These are phyloP conservation scores for Notolepis coatsorum DNA, from an alignment of 2,797 vertebrate species.

Conservation along the genomic window DNA sequence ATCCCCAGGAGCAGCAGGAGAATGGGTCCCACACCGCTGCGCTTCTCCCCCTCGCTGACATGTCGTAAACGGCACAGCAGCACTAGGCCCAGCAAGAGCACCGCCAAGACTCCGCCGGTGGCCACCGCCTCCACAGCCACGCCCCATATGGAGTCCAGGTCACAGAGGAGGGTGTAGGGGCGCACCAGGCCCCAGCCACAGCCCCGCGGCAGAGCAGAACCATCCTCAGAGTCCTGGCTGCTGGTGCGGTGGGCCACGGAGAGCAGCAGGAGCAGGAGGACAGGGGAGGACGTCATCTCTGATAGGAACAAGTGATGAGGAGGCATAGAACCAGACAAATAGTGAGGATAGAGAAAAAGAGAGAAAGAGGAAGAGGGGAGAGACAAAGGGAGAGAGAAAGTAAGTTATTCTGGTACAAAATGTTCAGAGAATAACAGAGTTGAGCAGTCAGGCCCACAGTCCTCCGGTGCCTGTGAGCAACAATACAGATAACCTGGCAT, in stretches of 20 bases:
- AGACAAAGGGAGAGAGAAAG: constrained; percentile 14
- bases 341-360: constrained; percentile 2
- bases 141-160: constrained; percentile 96
- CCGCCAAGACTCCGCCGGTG: constrained; percentile 86
- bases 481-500: constrained; percentile 49
- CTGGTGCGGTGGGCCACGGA: constrained; percentile 53
- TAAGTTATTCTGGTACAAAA: constrained; percentile 50
- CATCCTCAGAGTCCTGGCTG: constrained; percentile 80
- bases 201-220: constrained; percentile 84
- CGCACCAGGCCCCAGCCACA: constrained; percentile 90
- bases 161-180: constrained; percentile 91
- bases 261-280: constrained; percentile 82
- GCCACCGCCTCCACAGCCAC: constrained; percentile 92
- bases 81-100: constrained; percentile 86
- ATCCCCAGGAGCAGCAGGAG: constrained; percentile 92
- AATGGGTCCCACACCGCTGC: constrained; percentile 87
- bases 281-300: constrained; percentile 72
- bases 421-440: constrained; percentile 34
- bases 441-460: constrained; percentile 40
- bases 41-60: constrained; percentile 93
- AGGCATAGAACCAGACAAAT: constrained; percentile 33
- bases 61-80: constrained; percentile 90
- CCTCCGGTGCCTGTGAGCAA: constrained; percentile 41
- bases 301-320: constrained; percentile 35
- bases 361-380: neutral